Conservation (phyloP, 2,888 invertebrate species). For the Sycophila texana region DNA sequence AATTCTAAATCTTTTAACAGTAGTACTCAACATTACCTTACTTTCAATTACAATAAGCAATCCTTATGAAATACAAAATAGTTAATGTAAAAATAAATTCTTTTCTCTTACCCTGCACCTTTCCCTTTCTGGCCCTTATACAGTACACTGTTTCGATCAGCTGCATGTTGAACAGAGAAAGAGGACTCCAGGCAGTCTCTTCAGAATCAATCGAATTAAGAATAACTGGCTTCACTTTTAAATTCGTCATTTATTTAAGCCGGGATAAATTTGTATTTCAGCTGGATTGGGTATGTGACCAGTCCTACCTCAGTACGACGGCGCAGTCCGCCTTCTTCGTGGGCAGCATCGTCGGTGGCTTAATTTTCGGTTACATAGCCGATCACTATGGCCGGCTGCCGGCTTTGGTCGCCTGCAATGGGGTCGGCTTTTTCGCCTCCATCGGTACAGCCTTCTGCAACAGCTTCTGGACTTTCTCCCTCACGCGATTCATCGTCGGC, state of each 20-base stretch:
- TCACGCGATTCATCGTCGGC: conserved; percentile 89
- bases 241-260: no score
- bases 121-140: no score
- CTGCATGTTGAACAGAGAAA: no score
- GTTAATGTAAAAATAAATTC: conserved; percentile 3
- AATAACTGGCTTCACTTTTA: no score
- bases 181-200: no score
- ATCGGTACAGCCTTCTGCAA: conserved; percentile 85
- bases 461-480: conserved; percentile 86
- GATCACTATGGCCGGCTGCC: conserved; percentile 91
- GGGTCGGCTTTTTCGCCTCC: conserved; percentile 84
- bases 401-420: conserved; percentile 88
- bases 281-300: conserved; percentile 92
- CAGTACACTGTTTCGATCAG: no score
- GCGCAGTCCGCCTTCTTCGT: conserved; percentile 92
- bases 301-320: conserved; percentile 85
- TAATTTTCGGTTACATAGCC: conserved; percentile 91
- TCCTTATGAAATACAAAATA: not conserved
- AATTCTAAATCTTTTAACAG: no score
- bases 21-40: no score
- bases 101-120: no score
- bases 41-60: no score
- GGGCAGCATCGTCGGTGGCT: conserved; percentile 90
- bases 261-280: conserved; percentile 67
- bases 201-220: no score